Percentiles rank a stretch among this genome's conserved stretches.
Evolutionary conservation across 92 coral and sea anemone species (phyloP).

Genomic region (Siderastrea siderea): DNA sequence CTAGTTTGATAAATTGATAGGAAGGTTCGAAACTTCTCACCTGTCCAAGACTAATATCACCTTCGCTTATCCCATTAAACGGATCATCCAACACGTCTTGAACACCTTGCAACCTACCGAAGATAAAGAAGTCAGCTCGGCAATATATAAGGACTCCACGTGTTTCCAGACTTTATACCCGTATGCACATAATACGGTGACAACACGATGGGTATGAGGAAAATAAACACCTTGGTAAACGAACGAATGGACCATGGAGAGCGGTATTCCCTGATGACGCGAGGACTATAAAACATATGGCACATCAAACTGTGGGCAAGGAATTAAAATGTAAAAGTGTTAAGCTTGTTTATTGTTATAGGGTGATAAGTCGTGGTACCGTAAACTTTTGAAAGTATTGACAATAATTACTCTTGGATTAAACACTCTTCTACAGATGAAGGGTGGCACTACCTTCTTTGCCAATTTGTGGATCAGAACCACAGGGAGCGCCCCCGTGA

Average conservation of each 20-base stretch:
- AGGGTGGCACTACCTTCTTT: too few relatives aligned
- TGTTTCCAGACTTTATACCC: conserved; percentile 77
- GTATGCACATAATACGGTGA: conserved; percentile 96
- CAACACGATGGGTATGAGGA: conserved; percentile 93
- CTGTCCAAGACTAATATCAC: conserved; percentile 93
- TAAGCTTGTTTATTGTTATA: too few relatives aligned
- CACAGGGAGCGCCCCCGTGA: too few relatives aligned
- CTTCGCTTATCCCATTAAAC: conserved; percentile 97
- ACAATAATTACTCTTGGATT: too few relatives aligned
- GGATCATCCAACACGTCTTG: conserved; percentile 98
- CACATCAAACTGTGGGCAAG: conserved; percentile 86
- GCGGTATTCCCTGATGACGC: conserved; percentile 96
- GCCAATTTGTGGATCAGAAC: too few relatives aligned
- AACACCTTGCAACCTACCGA: conserved; percentile 96
- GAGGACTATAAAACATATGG: conserved; percentile 94
- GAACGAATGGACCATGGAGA: conserved; percentile 97
- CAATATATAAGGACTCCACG: conserved; percentile 85
- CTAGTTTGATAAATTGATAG: too few relatives aligned
- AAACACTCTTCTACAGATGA: too few relatives aligned
- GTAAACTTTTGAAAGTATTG: too few relatives aligned
- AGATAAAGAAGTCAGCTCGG: conserved; percentile 57
- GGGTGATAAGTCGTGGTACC: too few relatives aligned
- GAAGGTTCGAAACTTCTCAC: conserved; percentile 45
- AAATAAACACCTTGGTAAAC: conserved; percentile 97
- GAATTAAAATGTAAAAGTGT: background rate